Base-by-base conservation (phyloP, 2,113 vertebrate species). In the Ceyx melanurus region DNA sequence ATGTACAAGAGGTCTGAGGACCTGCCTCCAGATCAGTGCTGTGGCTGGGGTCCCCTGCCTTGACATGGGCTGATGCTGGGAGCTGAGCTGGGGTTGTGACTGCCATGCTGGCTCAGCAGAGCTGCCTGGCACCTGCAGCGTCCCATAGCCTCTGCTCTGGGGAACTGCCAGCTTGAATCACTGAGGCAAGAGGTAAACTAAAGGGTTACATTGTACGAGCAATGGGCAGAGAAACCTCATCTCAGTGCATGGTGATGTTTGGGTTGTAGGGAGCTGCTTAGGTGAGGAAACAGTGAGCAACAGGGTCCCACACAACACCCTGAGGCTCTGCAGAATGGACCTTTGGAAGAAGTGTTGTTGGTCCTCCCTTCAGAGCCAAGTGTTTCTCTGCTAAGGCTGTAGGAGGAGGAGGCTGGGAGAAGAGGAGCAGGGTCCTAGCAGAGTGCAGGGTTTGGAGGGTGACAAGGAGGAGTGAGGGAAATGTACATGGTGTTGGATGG, bases 401-500 rank as follows among this genome's bases (percentile, higher is more conserved):
- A 45, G 67, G 51, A 58, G 61, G 20, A 45, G 40, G 7, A 58
- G 54, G 15, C 22, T 18, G 37, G 18, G 51, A 48, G 60, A 56
- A 78, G 5, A 6, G 51, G 48, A 79, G 23, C 16, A 29, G 51
- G 37, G 12, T 56, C 17, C 2, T 8, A 35, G 26, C 42, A 28
- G 56, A n/a, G 45, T 2, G 1, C 5, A n/a, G 57, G 29, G 10
- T 48, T 76, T 92, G 64, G 43, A 70, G 65, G 6, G 3, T 54
- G 54, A 15, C 6, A 5, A 8, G 31, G 54, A 56, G 18, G 28
- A 68, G 11, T 1, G 1, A 10, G 3, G 4, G 53, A 42, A 62
- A 25, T 0, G 3, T 37, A n/a, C 51, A 56, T 0, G 3, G 8
- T 21, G 29, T n/a, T 19, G 28, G 25, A 9, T 33, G 15, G 68